These are phyloP conservation scores for Tamandua tetradactyla DNA, from an alignment of 2,797 vertebrate genomes.

Conservation along the genomic window DNA sequence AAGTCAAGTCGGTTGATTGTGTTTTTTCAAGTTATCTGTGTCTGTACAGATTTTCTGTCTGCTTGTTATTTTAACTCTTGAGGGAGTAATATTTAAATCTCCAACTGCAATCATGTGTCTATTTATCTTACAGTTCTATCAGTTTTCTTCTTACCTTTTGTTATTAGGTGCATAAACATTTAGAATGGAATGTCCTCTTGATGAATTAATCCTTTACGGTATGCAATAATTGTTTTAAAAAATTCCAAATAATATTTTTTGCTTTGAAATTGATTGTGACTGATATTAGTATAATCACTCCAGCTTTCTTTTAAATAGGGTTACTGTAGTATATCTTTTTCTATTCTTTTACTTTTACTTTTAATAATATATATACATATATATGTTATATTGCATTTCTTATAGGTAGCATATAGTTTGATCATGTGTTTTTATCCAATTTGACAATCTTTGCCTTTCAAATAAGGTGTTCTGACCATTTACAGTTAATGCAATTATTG, in stretches of 20 bases:
- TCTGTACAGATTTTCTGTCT: neutral
- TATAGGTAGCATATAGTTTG: no score
- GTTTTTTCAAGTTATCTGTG: neutral
- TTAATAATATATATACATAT: no score
- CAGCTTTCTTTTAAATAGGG: no score
- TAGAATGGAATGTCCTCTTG: no score
- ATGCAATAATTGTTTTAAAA: neutral
- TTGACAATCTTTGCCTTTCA: no score
- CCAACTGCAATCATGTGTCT: neutral
- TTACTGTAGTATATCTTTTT: no score
- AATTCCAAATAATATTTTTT: neutral
- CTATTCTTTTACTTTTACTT: no score
- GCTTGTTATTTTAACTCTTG: neutral
- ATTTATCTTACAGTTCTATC: neutral
- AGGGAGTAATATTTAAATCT: neutral
- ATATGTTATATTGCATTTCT: no score
- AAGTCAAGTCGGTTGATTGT: neutral
- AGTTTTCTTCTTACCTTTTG: no score
- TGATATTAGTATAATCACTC: neutral
- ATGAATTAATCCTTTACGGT: neutral
- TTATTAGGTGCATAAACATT: neutral
- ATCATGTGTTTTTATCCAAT: no score
- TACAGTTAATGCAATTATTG: no score
- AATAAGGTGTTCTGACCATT: no score
- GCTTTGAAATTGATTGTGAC: neutral